phyloP scores from a whole-genome alignment of 2,797 vertebrate genomes.

The Stomatorhinus walkeri region DNA sequence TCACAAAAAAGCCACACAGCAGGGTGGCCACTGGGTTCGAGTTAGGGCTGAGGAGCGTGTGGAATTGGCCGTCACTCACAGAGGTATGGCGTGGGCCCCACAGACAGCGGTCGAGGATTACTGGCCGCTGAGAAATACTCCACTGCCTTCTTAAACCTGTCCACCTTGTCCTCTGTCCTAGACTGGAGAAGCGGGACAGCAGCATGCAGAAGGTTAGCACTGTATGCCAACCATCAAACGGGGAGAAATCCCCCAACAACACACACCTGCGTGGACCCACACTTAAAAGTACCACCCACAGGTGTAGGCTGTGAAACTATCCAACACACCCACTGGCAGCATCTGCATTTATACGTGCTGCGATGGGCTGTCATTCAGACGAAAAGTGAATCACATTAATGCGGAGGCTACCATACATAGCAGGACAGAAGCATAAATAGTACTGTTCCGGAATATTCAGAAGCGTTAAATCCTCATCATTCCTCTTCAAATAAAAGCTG shows the following conservation, averaged over 20 bases:
- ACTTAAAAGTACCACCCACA: background rate
- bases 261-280: background rate
- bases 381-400: background rate
- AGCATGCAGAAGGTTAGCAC: background rate
- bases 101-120: constrained; percentile 73
- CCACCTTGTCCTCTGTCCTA: constrained; percentile 85
- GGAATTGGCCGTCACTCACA: constrained; percentile 58
- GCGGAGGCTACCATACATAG: background rate
- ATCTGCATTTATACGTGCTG: background rate
- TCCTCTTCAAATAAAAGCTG: background rate
- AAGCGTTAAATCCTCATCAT: background rate
- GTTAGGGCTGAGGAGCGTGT: background rate
- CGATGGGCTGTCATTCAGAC: background rate
- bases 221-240: background rate
- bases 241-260: background rate
- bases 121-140: constrained; percentile 85
- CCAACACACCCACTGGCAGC: background rate
- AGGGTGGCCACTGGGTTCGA: background rate
- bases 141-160: constrained; percentile 87
- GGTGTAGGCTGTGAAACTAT: background rate
- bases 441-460: background rate
- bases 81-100: constrained; percentile 74
- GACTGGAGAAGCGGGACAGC: constrained; percentile 57
- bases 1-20: background rate
- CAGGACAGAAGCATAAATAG: background rate